Base-by-base conservation (phyloP, 2,113 vertebrate species). In the Puffinus mauretanicus region DNA sequence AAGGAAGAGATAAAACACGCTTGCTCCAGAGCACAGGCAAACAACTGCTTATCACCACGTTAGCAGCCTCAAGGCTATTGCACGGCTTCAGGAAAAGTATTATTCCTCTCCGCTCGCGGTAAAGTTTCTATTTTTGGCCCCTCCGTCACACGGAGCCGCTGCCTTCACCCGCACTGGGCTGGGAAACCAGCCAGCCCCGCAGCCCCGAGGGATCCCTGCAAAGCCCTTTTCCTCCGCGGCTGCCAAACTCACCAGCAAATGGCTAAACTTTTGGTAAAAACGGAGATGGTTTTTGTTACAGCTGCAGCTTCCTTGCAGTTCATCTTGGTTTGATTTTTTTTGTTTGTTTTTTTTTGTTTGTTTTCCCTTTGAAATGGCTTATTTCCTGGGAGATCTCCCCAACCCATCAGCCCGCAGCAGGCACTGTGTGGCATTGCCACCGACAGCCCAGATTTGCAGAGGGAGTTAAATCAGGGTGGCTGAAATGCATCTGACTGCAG, bases 1-100 rank as follows among this genome's bases (percentile, higher is more conserved):
- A 52, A 96, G 93, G 93, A 89, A 89, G 95, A 95, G 95, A 84
- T 94, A 91, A 96, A 87, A 15, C 73, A 64, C 17, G 55, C 87
- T 86, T 75, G 80, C 83, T 93, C 77, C 83, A 11, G 46, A 82
- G 87, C 86, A 7, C 72, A 29, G 69, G 90, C 86, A 95, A 96
- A 93, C 91, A 93, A 16, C 34, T 6, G 86, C 92, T 94, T 90
- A 93, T 95, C 94, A 16, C 13, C 26, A 6, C 62, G 61, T 5
- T 29, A 42, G 58, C 89, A 90, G 90, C 94, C 95, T 52, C 86
- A 8, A 86, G 96, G 94, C 94, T 73, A 17, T 34, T 49, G 79
- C 73, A 32, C 5, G 10, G 88, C 86, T 84, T 51, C 83, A 21
- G 86, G 86, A 86, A 34, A 78, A 86, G 91, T 9, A 29, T 44